Evolutionary conservation across 1,140 invertebrate genomes (phyloP).

Genomic region (Coelopa frigida): DNA sequence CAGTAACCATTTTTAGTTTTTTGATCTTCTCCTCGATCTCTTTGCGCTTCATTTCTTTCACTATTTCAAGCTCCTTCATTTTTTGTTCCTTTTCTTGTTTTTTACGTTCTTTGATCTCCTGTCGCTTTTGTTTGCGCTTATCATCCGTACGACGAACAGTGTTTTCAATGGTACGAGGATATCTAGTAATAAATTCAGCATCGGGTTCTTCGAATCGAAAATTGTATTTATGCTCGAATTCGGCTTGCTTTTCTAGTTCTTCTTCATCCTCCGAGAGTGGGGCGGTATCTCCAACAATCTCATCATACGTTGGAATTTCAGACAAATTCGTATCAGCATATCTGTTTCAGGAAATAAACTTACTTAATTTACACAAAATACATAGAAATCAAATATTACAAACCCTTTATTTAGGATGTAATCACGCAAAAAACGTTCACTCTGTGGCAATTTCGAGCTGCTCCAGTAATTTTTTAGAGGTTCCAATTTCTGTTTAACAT

Average conservation of each 20-base stretch:
- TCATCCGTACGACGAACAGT: constrained; percentile 75
- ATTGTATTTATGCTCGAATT: constrained; percentile 94
- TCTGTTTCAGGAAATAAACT: constrained; percentile 10
- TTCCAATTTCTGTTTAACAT: constrained; percentile 49
- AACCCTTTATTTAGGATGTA: constrained; percentile 84
- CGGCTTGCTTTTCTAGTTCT: constrained; percentile 70
- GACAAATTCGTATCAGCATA: constrained; percentile 50
- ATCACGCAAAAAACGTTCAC: constrained; percentile 85
- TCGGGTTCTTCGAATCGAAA: constrained; percentile 96
- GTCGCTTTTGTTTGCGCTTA: constrained; percentile 67
- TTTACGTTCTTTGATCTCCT: constrained; percentile 70
- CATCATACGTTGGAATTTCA: constrained; percentile 60
- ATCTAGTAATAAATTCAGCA: constrained; percentile 84
- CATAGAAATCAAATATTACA: constrained; percentile 21
- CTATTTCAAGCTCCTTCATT: constrained; percentile 75
- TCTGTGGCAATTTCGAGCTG: constrained; percentile 68
- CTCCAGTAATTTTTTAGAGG: constrained; percentile 79
- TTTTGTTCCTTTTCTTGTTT: constrained; percentile 73
- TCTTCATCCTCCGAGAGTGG: constrained; percentile 76
- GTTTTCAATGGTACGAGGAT: constrained; percentile 80
- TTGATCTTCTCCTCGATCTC: constrained; percentile 87
- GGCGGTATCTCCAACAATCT: constrained; percentile 59
- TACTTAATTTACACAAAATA: constrained; percentile 4
- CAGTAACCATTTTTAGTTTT: constrained; percentile 84
- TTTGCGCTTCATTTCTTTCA: constrained; percentile 81